A percentile compares a stretch with the other conserved stretches of the same genome.
These are phyloP conservation scores for Phymatocera aterrima DNA, from an alignment of 2,888 invertebrate genomes.

Conservation along the genomic window DNA sequence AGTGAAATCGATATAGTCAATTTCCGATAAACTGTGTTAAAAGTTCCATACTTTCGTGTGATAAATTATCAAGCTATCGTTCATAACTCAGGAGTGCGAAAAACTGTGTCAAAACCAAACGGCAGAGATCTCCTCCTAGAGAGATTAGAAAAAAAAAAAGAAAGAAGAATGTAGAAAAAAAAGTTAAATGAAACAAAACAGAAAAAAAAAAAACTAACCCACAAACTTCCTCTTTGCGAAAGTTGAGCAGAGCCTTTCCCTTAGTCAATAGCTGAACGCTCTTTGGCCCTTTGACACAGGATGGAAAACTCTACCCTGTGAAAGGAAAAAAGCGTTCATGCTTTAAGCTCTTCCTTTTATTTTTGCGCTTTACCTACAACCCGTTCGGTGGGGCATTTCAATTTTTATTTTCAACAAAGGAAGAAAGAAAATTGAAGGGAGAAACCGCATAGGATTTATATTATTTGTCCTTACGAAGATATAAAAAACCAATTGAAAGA, in stretches of 20 bases:
- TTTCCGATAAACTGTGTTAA: not conserved
- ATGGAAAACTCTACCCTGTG: not conserved
- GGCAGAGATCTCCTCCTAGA: not conserved
- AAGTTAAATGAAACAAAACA: not conserved
- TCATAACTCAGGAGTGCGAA: not conserved
- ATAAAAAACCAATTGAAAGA: too few species aligned
- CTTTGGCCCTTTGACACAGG: not conserved
- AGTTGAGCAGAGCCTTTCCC: slow-evolving; percentile 15
- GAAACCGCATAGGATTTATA: not conserved
- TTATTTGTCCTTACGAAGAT: not conserved
- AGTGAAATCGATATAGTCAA: slow-evolving; percentile 16
- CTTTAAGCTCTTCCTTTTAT: slow-evolving; percentile 6
- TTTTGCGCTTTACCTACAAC: not conserved
- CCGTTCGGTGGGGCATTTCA: not conserved
- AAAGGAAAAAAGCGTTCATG: not conserved
- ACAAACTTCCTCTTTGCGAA: not conserved
- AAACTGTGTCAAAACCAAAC: not conserved
- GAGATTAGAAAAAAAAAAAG: not conserved
- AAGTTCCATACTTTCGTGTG: slow-evolving; percentile 2
- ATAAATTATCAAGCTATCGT: not conserved
- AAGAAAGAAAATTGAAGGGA: not conserved
- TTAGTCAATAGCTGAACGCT: not conserved
- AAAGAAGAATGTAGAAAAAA: not conserved
- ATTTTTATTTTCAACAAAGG: not conserved
- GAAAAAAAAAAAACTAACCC: not conserved